These are phyloP conservation scores for Mormyrus proboscirostris DNA, from an alignment of 2,797 vertebrate genomes.

Conservation along the genomic window DNA sequence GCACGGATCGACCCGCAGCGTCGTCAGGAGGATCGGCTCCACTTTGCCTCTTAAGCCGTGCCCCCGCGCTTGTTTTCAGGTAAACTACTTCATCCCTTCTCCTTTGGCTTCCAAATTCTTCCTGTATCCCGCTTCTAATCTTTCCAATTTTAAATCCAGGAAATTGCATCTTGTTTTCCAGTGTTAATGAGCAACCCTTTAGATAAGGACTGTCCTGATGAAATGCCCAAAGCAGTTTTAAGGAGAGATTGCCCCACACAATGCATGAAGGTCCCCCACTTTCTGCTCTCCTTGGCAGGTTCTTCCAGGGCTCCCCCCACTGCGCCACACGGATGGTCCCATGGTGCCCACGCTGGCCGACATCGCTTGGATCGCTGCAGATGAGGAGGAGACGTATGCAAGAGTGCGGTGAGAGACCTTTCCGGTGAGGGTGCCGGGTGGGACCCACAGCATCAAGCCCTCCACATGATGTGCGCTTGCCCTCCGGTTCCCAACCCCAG, in stretches of 20 bases:
- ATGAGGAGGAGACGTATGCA: slow-evolving; percentile 93
- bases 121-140: background rate
- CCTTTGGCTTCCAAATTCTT: background rate
- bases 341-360: slow-evolving; percentile 90
- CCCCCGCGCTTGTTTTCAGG: slow-evolving; percentile 87
- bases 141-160: background rate
- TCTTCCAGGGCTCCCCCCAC: slow-evolving; percentile 71
- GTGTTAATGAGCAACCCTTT: background rate
- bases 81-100: slow-evolving; percentile 40
- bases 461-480: too few relatives aligned
- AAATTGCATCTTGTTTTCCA: background rate
- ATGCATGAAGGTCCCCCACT: background rate
- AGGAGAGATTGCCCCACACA: background rate
- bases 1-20: slow-evolving; percentile 85
- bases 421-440: background rate
- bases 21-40: slow-evolving; percentile 93
- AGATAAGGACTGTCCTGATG: background rate
- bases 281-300: slow-evolving; percentile 56
- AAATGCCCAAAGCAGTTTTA: background rate
- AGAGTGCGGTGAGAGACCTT: slow-evolving; percentile 75
- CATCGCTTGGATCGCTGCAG: slow-evolving; percentile 92
- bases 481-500: slow-evolving; percentile 48
- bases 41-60: slow-evolving; percentile 89
- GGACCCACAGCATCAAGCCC: background rate
- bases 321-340: slow-evolving; percentile 72